Evolutionary conservation across 2,113 vertebrate genomes (phyloP), one percentile per base, ranked within the genome.

Genomic region (Sisor rabdophorus): DNA sequence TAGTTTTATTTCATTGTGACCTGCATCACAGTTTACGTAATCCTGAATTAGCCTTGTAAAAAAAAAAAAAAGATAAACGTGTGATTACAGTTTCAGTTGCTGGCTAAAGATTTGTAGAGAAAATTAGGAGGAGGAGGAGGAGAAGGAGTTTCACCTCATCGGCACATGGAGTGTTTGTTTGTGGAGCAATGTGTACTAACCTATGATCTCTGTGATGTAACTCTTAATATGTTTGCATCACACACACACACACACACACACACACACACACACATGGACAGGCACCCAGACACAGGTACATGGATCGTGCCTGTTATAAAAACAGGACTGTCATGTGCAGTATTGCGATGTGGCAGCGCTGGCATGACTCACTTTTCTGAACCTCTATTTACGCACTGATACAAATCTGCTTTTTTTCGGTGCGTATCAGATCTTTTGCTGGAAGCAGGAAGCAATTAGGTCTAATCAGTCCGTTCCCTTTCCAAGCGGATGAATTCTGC

Each of bases 171-270:
- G 50, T 73, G 60, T 71, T 73, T 64, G 65, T 59, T 71, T 75
- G 75, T 76, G 47, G 53, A 71, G 73, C 71, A 19, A 60, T 75
- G 15, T 5, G 50, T 54, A 12, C 8, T 40, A 71, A 72, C 73
- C 78, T 81, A 32, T 53, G 67, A 56, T 70, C 80, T 40, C 30
- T 64, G 20, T 79, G 32, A 75, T 48, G 44, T 73, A 70, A 67
- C 32, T 50, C 20, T 54, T 44, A 8, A 26, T 63, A 44, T 70
- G 28, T 70, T 54, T 70, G 63, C 61, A 64, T 2, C n/a, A 3
- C 16, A 30, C 55, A 22, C 55, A 48, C 55, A 24, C 11, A 68
- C 47, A 52, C 17, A 19, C 17, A 32, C 12, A 26, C 55, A 28
- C 24, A 24, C 7, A 9, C 24, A 19, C n/a, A 32, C 28, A 32